Percentiles rank a stretch among this genome's conserved stretches.
Evolutionary conservation across 2,888 invertebrate genomes (phyloP).

Genomic region (Hydrotaea diabolus): DNA sequence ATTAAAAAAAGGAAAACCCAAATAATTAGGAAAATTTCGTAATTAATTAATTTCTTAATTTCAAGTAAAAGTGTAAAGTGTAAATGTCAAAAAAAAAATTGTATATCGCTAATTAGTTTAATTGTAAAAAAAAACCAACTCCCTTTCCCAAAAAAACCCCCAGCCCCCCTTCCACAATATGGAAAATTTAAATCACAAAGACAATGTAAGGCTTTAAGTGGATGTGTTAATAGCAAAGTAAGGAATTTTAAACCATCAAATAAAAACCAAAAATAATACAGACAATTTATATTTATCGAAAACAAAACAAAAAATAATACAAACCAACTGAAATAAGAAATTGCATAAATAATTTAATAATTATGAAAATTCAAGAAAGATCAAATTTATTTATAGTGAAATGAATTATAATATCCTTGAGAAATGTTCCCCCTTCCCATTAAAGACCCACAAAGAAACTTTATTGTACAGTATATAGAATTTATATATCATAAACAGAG

Average conservation of each 20-base stretch:
- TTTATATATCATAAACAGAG: slow-evolving; percentile 36
- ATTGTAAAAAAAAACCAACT: slow-evolving; percentile 22
- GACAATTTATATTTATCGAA: slow-evolving; percentile 30
- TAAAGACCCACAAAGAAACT: slow-evolving; percentile 3
- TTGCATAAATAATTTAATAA: slow-evolving; percentile 31
- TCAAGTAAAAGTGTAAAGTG: slow-evolving; percentile 35
- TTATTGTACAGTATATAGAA: slow-evolving; percentile 45
- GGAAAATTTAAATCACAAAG: slow-evolving; percentile 24
- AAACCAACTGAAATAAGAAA: slow-evolving; percentile 39
- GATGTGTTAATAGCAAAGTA: slow-evolving; percentile 65
- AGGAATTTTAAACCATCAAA: slow-evolving; percentile 43
- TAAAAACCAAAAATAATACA: slow-evolving; percentile 45
- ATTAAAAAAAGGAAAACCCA: background rate
- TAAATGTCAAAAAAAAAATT: slow-evolving; percentile 42
- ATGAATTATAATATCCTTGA: background rate
- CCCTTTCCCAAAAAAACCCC: too few relatives aligned
- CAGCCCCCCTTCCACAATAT: background rate
- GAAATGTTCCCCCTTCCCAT: background rate
- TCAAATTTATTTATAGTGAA: slow-evolving; percentile 65
- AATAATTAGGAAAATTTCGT: background rate
- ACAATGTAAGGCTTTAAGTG: slow-evolving; percentile 65
- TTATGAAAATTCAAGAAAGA: slow-evolving; percentile 68
- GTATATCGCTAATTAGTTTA: slow-evolving; percentile 15
- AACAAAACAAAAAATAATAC: slow-evolving; percentile 11
- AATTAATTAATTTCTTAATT: background rate